These are phyloP conservation scores for Heteronetta atricapilla DNA, from an alignment of 2,113 vertebrate genomes.

Conservation along the genomic window DNA sequence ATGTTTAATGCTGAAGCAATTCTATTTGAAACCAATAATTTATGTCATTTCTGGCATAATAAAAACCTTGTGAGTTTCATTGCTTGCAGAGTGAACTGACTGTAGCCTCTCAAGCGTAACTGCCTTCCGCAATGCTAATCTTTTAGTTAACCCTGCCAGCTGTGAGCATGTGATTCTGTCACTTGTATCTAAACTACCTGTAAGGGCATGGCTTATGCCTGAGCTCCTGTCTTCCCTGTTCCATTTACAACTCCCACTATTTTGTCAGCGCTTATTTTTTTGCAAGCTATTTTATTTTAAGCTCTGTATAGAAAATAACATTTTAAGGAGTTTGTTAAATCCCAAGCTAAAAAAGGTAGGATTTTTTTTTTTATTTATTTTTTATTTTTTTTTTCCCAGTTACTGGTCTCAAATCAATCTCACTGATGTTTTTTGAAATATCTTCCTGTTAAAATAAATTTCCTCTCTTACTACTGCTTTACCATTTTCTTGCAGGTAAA, in stretches of 20 bases:
- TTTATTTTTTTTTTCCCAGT: not conserved
- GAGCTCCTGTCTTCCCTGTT: not conserved
- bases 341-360: not conserved
- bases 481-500: constrained; percentile 77
- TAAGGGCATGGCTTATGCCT: not conserved
- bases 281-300: not conserved
- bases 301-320: not conserved
- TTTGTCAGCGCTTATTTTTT: not conserved
- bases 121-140: not conserved
- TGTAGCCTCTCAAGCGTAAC: not conserved
- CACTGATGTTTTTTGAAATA: not conserved
- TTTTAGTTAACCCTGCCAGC: not conserved
- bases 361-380: no score
- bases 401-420: not conserved
- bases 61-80: not conserved
- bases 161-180: not conserved
- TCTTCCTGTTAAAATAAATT: not conserved
- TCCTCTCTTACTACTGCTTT: not conserved
- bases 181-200: not conserved
- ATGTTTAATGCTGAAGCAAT: not conserved
- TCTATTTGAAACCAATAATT: not conserved
- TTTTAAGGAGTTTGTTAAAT: not conserved
- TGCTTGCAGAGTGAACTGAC: not conserved
- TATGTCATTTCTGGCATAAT: not conserved
- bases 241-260: not conserved